A percentile compares a stretch with the other conserved stretches of the same genome.
These are phyloP conservation scores for Indicator maculatus DNA, from an alignment of 2,113 vertebrate species.

Conservation along the genomic window DNA sequence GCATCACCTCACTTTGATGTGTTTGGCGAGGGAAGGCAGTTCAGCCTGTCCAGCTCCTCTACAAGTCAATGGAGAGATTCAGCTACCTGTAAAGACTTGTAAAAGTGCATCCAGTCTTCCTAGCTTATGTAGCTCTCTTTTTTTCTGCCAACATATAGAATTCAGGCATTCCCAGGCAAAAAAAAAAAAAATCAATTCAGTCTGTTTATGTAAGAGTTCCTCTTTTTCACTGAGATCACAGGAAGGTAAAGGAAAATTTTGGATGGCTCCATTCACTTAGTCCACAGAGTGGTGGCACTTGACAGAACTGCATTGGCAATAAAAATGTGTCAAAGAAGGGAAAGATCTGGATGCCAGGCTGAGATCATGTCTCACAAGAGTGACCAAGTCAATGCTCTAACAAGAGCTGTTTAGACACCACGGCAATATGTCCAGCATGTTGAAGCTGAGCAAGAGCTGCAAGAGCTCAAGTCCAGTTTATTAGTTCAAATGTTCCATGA, in stretches of 20 bases:
- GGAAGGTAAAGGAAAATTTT: neutral
- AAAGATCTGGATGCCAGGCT: neutral
- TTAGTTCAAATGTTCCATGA: neutral
- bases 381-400: neutral
- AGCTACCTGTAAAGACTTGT: neutral
- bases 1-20: constrained; percentile 39
- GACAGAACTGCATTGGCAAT: neutral
- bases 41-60: constrained; percentile 9
- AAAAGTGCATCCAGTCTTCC: neutral
- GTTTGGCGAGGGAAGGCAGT: constrained; percentile 14
- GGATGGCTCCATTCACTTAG: neutral
- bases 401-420: neutral
- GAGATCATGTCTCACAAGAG: neutral
- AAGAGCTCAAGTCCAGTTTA: neutral
- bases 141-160: neutral
- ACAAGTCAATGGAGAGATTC: constrained; percentile 22
- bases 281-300: neutral
- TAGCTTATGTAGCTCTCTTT: neutral
- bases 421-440: neutral
- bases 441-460: neutral
- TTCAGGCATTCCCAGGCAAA: neutral
- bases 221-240: neutral
- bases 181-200: neutral
- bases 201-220: neutral
- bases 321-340: constrained; percentile 20